Evolutionary conservation across 2,797 vertebrate genomes (phyloP), one percentile per base, ranked within the genome.

Genomic region (Bovichtus diacanthus): DNA sequence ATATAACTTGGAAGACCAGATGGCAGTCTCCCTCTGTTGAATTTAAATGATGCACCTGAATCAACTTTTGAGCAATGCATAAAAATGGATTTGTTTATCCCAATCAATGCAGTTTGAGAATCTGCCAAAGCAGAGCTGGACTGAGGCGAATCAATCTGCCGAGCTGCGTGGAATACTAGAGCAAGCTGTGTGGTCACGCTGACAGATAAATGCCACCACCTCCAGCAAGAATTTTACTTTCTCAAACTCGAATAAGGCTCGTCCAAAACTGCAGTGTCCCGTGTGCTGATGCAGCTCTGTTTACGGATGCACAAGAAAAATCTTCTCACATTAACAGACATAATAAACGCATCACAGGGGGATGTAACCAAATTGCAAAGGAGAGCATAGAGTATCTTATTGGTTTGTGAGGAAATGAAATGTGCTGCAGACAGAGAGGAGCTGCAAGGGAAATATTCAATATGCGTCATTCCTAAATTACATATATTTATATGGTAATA

Each of bases 21-120:
- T 87, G 87, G 78, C 51, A 10, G 72, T 69, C 49, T 78, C 54
- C 75, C 55, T 65, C 56, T 36, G 66, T 31, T 77, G 81, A 82
- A 83, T 90, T 81, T 83, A 76, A 85, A 89, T 82, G 81, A 86
- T 62, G 80, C 87, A 91, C 74, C 90, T 84, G 82, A 90, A 84
- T 89, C 85, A 82, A 85, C 82, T 83, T 80, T 87, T 72, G 65
- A 85, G 81, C 68, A 82, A 88, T 79, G 85, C 79, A 82, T 83
- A 69, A 80, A 87, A 92, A 83, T 86, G 38, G 76, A 90, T 88
- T 87, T 82, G 85, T 86, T 90, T 85, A 81, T 83, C 64, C 67
- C 76, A 81, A 85, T 91, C 85, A 79, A 86, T 90, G 84, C 68
- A n/a, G 69, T 78, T 65, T 80, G 79, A 86, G 76, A 78, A 83